phyloP scores from a whole-genome alignment of 2,888 invertebrate species.

The Himalopsyche tibetana region DNA sequence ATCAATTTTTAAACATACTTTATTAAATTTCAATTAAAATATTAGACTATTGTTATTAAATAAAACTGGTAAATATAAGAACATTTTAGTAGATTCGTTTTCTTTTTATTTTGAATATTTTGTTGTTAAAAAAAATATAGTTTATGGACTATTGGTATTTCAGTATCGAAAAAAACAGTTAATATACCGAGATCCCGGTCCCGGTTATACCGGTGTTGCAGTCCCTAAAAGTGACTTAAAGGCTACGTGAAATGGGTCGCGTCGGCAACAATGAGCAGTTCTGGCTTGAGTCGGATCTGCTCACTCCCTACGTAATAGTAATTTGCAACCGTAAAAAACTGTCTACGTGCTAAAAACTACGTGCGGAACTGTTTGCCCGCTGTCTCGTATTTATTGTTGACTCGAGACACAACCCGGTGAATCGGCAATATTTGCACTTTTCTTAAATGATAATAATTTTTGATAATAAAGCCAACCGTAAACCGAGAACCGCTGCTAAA shows the following conservation, averaged over 20 bases:
- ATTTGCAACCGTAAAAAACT: background rate
- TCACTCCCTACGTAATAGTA: background rate
- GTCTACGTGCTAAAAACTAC: slow-evolving; percentile 22
- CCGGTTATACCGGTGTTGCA: too few relatives aligned
- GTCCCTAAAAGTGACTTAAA: too few relatives aligned
- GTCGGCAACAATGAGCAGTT: background rate
- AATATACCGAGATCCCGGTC: too few relatives aligned
- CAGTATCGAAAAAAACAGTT: too few relatives aligned
- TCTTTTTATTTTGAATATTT: too few relatives aligned
- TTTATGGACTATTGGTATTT: too few relatives aligned
- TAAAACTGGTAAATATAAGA: too few relatives aligned
- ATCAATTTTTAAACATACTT: too few relatives aligned
- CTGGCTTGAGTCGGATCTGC: background rate
- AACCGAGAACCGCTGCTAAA: background rate
- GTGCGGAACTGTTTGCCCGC: background rate
- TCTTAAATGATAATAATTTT: slow-evolving; percentile 19
- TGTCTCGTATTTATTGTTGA: background rate
- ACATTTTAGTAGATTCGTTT: too few relatives aligned
- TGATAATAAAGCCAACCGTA: background rate
- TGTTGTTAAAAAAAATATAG: too few relatives aligned
- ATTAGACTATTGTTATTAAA: too few relatives aligned
- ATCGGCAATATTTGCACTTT: background rate
- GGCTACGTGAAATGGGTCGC: slow-evolving; percentile 36
- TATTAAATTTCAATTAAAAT: too few relatives aligned
- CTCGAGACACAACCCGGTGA: background rate